Conservation (phyloP, 2,113 vertebrate species). For the Leptobrachium leishanense region DNA sequence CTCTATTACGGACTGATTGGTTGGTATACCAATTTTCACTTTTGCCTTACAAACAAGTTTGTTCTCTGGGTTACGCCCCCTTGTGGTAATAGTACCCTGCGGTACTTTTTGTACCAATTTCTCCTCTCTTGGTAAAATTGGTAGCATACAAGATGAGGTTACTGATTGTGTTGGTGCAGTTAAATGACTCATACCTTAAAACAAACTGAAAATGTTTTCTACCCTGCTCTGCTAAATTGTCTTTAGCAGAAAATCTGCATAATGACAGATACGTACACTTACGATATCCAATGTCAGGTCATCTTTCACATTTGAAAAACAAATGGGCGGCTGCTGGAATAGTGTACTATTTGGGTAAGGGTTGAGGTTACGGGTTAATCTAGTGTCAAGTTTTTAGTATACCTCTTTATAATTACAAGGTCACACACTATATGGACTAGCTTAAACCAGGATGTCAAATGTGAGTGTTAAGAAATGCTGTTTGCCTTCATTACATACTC, state of each 20-base stretch:
- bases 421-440: constrained; percentile 12
- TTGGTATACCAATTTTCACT: too few relatives aligned
- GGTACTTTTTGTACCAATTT: too few relatives aligned
- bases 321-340: neutral
- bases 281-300: neutral
- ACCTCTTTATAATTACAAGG: constrained; percentile 6
- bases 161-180: neutral
- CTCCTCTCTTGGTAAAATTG: too few relatives aligned
- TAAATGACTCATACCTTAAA: neutral
- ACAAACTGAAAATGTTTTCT: neutral
- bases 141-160: too few relatives aligned
- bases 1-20: too few relatives aligned
- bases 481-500: neutral
- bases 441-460: neutral
- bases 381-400: constrained; percentile 7
- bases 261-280: neutral
- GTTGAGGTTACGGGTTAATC: neutral
- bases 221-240: neutral
- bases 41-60: too few relatives aligned
- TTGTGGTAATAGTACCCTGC: too few relatives aligned
- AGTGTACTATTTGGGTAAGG: neutral
- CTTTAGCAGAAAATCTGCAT: neutral
- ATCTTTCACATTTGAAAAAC: neutral
- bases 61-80: too few relatives aligned
- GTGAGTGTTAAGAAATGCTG: constrained; percentile 1